Percentiles rank a stretch among this genome's conserved stretches.
These are phyloP conservation scores for Cepaea nemoralis DNA, from an alignment of 1,140 invertebrate genomes.

Conservation along the genomic window DNA sequence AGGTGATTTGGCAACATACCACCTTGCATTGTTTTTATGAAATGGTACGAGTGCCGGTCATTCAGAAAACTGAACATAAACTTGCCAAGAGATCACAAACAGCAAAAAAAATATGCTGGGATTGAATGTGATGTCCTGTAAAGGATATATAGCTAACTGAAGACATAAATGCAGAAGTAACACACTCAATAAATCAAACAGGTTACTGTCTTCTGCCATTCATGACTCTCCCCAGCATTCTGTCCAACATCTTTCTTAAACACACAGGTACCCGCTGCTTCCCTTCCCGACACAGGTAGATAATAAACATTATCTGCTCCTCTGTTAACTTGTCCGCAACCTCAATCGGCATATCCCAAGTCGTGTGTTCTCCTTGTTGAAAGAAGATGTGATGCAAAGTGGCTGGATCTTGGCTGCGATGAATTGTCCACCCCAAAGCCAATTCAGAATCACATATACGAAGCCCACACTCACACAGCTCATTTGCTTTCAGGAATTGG, in stretches of 20 bases:
- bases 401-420: constrained; percentile 13
- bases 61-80: too few species aligned
- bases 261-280: neutral
- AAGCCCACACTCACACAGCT: constrained; percentile 31
- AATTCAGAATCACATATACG: constrained; percentile 2
- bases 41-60: too few species aligned
- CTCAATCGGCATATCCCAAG: constrained; percentile 29
- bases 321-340: neutral
- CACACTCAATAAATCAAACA: neutral
- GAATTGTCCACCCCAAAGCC: constrained; percentile 10
- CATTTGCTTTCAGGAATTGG: constrained; percentile 15
- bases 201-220: neutral
- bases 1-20: too few species aligned
- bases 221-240: neutral
- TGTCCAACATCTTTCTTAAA: neutral
- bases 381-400: constrained; percentile 20
- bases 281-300: constrained; percentile 15
- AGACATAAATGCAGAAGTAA: neutral
- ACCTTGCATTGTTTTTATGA: too few species aligned
- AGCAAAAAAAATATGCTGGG: too few species aligned
- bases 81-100: too few species aligned
- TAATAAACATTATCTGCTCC: neutral
- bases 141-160: too few species aligned
- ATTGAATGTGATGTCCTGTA: too few species aligned
- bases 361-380: neutral